Evolutionary conservation across 2,888 invertebrate species (phyloP), one percentile per base, ranked within the genome.

Genomic region (Branchellion lobata): DNA sequence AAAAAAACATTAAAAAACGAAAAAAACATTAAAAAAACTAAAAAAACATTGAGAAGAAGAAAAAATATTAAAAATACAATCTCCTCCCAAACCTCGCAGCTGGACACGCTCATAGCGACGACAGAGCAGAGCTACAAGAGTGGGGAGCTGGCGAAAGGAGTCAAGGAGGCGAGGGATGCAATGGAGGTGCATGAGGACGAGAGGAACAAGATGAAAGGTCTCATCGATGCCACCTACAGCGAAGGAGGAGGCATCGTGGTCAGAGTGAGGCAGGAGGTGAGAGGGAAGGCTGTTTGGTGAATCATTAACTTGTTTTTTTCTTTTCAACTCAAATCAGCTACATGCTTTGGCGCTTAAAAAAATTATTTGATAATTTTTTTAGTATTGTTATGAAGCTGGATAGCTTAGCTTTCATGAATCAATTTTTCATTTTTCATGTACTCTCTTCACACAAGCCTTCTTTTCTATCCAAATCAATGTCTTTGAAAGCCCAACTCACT

Each of bases 191-290:
- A 92, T 85, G 91, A 92, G 84, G 88, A 90, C 68, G 90, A 90
- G 83, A 90, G 90, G 84, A 90, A 91, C 85, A 90, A 90, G 69
- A 90, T 92, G 81, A 88, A 90, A 84, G 91, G 92, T 85, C 89
- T 91, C 84, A 90, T 93, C 85, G 90, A 90, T 86, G 73, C 68
- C 77, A 81, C 80, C 57, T 90, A 91, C 84, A 90, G 90, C 82
- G 92, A 92, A 86, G 91, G 91, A 83, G 91, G 92, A 83, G 90
- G 91, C 85, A 89, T 92, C 81, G 90, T 92, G 77, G 88, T 90
- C 83, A 90, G 91, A 86, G 92, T 93, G 81, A 89, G 90, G 82
- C 90, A 90, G 84, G 91, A 92, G 88, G 89, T 89, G 83, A 81
- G 84, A 11, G 51, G n/a, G n/a, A n/a, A 29, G 0, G 27, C 21